A percentile compares a stretch with the other conserved stretches of the same genome.
phyloP scores from a whole-genome alignment of 2,113 vertebrate species.

The Caranx ignobilis region DNA sequence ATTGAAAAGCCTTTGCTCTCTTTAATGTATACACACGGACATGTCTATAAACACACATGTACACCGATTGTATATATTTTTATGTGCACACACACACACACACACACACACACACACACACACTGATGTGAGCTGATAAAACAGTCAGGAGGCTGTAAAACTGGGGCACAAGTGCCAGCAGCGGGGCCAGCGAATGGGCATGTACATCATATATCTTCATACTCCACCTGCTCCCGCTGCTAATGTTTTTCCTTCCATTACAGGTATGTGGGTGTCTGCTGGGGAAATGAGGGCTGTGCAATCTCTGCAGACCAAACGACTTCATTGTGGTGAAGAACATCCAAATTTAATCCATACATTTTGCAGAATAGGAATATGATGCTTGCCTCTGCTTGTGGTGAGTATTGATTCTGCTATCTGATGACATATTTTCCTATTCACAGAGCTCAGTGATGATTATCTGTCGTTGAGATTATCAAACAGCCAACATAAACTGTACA shows the following conservation, averaged over 20 bases:
- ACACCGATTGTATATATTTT: conserved; percentile 10
- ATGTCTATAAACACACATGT: conserved; percentile 31
- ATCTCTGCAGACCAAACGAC: conserved; percentile 14
- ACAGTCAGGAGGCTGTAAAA: conserved; percentile 54
- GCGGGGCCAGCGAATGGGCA: conserved; percentile 5
- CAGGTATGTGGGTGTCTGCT: conserved; percentile 26
- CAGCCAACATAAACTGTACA: conserved; percentile 38
- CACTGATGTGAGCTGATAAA: conserved; percentile 40
- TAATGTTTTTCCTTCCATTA: conserved; percentile 34
- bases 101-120: background rate
- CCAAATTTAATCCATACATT: conserved; percentile 42
- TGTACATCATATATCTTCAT: conserved; percentile 54
- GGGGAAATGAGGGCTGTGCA: background rate
- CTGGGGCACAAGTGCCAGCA: conserved; percentile 32
- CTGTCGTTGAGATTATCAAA: conserved; percentile 30
- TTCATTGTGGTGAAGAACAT: conserved; percentile 20
- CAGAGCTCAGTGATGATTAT: conserved; percentile 26
- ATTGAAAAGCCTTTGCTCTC: conserved; percentile 51
- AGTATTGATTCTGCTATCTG: conserved; percentile 47
- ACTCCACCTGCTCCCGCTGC: conserved; percentile 52
- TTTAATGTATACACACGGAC: conserved; percentile 29
- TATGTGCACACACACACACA: background rate
- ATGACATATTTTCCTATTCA: conserved; percentile 20
- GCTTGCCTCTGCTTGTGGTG: background rate
- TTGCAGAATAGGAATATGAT: conserved; percentile 11